Evolutionary conservation across 2,113 vertebrate species (phyloP).

Genomic region (Caretta caretta): DNA sequence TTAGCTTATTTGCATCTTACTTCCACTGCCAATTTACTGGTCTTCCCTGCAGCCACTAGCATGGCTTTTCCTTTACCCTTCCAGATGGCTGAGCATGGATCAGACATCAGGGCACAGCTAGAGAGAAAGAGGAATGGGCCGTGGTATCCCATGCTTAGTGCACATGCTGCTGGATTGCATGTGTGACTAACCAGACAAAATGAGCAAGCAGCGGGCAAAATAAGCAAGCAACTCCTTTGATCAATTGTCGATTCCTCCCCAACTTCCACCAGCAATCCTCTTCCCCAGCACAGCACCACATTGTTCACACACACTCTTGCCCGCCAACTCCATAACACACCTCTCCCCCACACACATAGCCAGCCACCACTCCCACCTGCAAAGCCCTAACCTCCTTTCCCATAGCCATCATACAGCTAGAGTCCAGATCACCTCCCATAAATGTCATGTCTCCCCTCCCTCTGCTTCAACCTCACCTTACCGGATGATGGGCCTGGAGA

Average conservation of each 20-base stretch:
- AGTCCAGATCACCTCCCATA: neutral
- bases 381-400: neutral
- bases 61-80: neutral
- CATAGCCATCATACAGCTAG: neutral
- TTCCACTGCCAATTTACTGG: neutral
- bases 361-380: neutral
- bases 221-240: neutral
- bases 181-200: neutral
- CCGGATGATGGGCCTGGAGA: too few species aligned
- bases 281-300: neutral
- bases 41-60: neutral
- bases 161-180: neutral
- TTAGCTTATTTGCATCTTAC: neutral
- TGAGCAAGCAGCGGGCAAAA: neutral
- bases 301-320: neutral
- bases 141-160: neutral
- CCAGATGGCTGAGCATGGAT: neutral
- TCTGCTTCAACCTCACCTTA: too few species aligned
- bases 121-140: neutral
- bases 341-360: fast-evolving
- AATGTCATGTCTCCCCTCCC: too few species aligned
- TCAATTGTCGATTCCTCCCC: neutral
- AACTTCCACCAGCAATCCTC: neutral
- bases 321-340: neutral
- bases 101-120: neutral